phyloP scores from a whole-genome alignment of 2,113 vertebrate genomes.

The Phocoena phocoena region DNA sequence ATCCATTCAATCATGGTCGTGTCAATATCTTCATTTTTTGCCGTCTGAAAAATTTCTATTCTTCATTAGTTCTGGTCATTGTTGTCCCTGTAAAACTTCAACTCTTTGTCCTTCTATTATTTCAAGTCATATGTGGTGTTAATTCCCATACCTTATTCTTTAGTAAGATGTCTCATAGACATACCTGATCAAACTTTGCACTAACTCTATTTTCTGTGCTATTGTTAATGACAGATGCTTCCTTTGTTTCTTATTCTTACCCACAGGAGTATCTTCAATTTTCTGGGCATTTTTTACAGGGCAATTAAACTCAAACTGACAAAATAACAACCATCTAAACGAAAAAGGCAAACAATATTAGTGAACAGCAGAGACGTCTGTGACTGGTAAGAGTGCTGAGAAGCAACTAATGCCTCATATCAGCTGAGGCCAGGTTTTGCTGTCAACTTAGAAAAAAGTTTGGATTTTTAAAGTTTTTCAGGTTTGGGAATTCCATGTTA shows the following conservation, averaged over 20 bases:
- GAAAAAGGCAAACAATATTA: neutral
- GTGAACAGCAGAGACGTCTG: neutral
- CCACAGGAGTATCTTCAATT: neutral
- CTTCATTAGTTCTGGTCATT: neutral
- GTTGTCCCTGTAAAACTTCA: neutral
- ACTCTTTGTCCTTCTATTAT: neutral
- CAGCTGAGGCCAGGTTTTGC: neutral
- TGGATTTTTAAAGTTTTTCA: neutral
- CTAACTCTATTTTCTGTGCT: neutral
- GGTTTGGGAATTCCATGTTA: neutral
- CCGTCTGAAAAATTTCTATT: neutral
- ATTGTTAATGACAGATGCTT: neutral
- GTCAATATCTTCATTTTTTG: slow-evolving; percentile 15
- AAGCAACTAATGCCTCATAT: neutral
- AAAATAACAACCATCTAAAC: neutral
- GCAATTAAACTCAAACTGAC: neutral
- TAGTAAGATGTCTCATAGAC: neutral
- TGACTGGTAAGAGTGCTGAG: neutral
- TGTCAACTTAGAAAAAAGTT: neutral
- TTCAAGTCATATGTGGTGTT: neutral
- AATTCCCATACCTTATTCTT: neutral
- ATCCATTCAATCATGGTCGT: neutral
- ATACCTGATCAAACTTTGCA: neutral
- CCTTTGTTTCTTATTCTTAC: neutral
- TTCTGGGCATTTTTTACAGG: neutral